Evolutionary conservation across 2,797 vertebrate species (phyloP), one percentile per base, ranked within the genome.

Genomic region (Psittacula echo): DNA sequence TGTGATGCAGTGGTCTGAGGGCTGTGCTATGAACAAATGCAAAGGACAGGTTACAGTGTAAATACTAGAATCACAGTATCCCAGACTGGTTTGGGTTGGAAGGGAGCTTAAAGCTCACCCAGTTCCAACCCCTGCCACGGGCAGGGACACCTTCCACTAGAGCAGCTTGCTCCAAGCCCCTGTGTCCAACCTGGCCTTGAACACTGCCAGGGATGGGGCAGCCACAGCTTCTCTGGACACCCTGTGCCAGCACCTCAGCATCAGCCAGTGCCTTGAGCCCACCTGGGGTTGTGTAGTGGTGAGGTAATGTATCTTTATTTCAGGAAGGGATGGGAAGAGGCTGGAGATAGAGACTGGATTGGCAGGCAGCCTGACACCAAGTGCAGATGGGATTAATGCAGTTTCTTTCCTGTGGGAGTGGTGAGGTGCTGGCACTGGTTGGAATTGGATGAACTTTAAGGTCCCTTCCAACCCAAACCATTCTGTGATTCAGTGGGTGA

Each of bases 231-330:
- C 42, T 44, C 42, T 44, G 18, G 42, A 18, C 42, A 44, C 18
- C 42, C 42, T 26, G 48, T 26, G 48, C 53, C 53, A 54, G 19
- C 0, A 4, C 32, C 54, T 56, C 32, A 56, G 11, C 54, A n/a
- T 9, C n/a, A 53, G 50, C 22, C 47, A 10, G 37, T 37, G 42
- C 72, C 37, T 44, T 0, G 4, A 15, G 27, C 51, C 58, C 30
- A 5, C 54, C 44, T 22, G 27, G 34, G 32, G 48, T n/a, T 22
- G 2, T 7, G 1, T 24, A 54, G 51, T 0, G 2, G 18, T 48
- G 44, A 79, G 29, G 23, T 68, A 64, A 87, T 34, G n/a, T n/a
- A 8, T 42, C 39, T 54, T 61, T 30, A 29, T 74, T 85, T 73
- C 42, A 14, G 24, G 27, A 41, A 39, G 30, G 26, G 44, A 47